These are phyloP conservation scores for Hipposideros armiger DNA, from an alignment of 2,113 vertebrate species.

Conservation along the genomic window DNA sequence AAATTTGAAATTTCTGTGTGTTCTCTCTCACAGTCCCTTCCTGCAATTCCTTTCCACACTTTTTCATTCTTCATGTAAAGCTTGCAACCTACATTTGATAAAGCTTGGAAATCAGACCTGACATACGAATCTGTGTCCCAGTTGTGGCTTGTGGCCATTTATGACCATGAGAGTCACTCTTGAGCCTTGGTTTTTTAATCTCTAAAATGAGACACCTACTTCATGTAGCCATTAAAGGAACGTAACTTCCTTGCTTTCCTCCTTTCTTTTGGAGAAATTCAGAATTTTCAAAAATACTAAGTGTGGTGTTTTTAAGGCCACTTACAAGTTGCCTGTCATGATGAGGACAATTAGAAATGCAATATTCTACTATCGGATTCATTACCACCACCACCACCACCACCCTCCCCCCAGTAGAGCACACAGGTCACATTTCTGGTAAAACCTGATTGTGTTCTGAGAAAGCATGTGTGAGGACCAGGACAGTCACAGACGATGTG, in stretches of 20 bases:
- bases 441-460: constrained; percentile 31
- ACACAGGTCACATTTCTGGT: not conserved
- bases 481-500: not conserved
- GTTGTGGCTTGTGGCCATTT: not conserved
- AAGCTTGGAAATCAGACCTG: not conserved
- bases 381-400: not conserved
- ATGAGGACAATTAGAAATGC: not conserved
- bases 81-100: not conserved
- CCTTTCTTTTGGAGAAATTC: not conserved
- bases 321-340: not conserved
- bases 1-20: not conserved
- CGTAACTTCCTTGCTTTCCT: not conserved
- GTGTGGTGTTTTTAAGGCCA: not conserved
- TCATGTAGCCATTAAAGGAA: not conserved
- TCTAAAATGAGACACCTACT: not conserved
- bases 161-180: not conserved
- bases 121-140: not conserved
- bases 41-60: not conserved
- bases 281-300: not conserved
- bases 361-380: not conserved
- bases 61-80: not conserved
- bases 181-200: not conserved
- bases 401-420: not conserved
- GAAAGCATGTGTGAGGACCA: not conserved
- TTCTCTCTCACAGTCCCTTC: not conserved